phyloP scores from a whole-genome alignment of 2,888 invertebrate species.

The Phanerotoma sp. region DNA sequence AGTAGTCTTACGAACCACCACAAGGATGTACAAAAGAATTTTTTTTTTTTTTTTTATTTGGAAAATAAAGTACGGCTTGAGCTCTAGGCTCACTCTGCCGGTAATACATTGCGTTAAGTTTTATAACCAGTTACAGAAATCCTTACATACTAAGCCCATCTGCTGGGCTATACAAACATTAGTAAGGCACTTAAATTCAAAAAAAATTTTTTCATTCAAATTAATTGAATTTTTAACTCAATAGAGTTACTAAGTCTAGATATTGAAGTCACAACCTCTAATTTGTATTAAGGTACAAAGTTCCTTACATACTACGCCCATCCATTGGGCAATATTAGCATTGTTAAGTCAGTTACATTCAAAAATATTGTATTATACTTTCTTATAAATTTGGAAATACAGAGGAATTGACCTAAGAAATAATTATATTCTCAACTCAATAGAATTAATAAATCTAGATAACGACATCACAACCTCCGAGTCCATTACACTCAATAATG shows the following conservation, averaged over 20 bases:
- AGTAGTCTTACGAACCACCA: too few species aligned
- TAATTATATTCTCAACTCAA: neutral
- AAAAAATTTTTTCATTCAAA: too few species aligned
- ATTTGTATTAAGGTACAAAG: neutral
- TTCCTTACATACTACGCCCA: neutral
- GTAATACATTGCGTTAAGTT: neutral
- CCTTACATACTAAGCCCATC: too few species aligned
- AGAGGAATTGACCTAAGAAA: neutral
- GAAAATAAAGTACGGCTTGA: neutral
- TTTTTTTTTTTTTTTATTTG: constrained; percentile 3
- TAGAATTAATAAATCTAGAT: neutral
- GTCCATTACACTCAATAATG: neutral
- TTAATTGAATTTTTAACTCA: too few species aligned
- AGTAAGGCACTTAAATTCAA: too few species aligned
- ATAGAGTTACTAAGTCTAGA: too few species aligned
- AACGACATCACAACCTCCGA: neutral
- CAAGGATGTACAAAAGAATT: too few species aligned
- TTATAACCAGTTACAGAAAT: too few species aligned
- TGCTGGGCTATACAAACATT: too few species aligned
- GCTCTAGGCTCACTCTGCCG: constrained; percentile 7
- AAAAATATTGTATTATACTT: neutral
- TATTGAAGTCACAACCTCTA: too few species aligned
- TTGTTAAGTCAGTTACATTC: neutral
- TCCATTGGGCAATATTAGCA: neutral
- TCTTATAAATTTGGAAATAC: neutral